phyloP scores from a whole-genome alignment of 2,888 invertebrate genomes.

The Amphipoea lucens region DNA sequence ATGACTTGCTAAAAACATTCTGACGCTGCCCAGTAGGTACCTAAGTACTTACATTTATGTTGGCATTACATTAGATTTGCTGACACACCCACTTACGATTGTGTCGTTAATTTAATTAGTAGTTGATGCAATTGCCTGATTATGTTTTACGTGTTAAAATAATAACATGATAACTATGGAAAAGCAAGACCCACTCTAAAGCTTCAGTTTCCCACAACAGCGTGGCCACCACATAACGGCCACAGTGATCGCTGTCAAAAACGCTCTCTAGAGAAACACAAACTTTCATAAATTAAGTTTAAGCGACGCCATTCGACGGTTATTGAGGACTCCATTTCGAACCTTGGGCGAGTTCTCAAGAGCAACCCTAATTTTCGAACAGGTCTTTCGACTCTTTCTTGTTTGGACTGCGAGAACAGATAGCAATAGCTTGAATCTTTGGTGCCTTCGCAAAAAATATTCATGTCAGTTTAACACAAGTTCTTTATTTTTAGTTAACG shows the following conservation, averaged over 20 bases:
- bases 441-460: neutral
- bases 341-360: neutral
- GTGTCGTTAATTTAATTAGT: neutral
- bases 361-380: neutral
- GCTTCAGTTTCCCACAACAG: too few relatives aligned
- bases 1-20: slow-evolving; percentile 23
- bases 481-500: slow-evolving; percentile 6
- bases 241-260: too few relatives aligned
- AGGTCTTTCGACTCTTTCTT: neutral
- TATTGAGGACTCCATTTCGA: neutral
- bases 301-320: too few relatives aligned
- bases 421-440: neutral
- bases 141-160: neutral
- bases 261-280: too few relatives aligned
- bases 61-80: slow-evolving; percentile 22
- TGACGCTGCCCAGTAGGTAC: neutral
- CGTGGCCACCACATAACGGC: too few relatives aligned
- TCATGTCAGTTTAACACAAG: neutral
- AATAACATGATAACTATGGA: neutral
- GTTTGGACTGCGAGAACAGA: neutral
- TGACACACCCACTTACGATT: slow-evolving; percentile 29
- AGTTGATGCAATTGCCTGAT: slow-evolving; percentile 11
- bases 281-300: too few relatives aligned
- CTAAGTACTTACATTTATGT: too few relatives aligned
- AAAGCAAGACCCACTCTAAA: neutral